Percentiles rank a stretch among this genome's conserved stretches.
phyloP scores from a whole-genome alignment of 2,888 invertebrate species.

The Orthosia incerta region DNA sequence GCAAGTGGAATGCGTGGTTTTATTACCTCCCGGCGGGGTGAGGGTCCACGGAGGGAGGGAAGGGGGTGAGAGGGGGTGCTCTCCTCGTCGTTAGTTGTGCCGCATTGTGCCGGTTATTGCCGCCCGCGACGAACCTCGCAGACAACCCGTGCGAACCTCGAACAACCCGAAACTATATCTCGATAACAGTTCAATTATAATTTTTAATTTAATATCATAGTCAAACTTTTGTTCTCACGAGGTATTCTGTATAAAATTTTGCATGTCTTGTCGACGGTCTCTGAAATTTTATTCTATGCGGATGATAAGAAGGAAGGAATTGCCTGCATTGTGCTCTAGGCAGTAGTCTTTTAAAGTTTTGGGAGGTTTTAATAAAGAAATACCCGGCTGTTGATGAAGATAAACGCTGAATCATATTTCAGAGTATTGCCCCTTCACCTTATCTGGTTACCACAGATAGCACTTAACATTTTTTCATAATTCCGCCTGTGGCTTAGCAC shows the following conservation, averaged over 20 bases:
- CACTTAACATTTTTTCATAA: constrained; percentile 55
- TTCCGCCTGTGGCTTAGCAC: constrained; percentile 51
- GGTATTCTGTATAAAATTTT: constrained; percentile 5
- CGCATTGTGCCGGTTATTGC: constrained; percentile 81
- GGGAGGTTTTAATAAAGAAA: constrained; percentile 6
- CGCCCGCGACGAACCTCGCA: constrained; percentile 61
- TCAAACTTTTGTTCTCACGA: background rate
- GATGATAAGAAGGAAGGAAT: constrained; percentile 8
- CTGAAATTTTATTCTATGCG: background rate
- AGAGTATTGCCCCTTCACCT: constrained; percentile 1
- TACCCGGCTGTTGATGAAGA: background rate
- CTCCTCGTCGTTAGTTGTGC: constrained; percentile 77
- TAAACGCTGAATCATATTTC: background rate
- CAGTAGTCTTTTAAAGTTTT: background rate
- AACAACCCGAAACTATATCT: constrained; percentile 39
- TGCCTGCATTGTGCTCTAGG: background rate
- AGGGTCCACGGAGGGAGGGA: constrained; percentile 4
- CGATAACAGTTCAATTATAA: constrained; percentile 46
- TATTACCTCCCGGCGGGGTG: constrained; percentile 78
- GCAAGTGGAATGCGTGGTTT: constrained; percentile 88
- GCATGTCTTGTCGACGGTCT: constrained; percentile 1
- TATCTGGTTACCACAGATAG: constrained; percentile 46
- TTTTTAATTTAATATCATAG: constrained; percentile 13
- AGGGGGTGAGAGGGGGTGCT: constrained; percentile 59
- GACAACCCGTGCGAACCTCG: constrained; percentile 41